Base-by-base conservation (phyloP, 2,888 invertebrate genomes). In the Melitaea athalia region DNA sequence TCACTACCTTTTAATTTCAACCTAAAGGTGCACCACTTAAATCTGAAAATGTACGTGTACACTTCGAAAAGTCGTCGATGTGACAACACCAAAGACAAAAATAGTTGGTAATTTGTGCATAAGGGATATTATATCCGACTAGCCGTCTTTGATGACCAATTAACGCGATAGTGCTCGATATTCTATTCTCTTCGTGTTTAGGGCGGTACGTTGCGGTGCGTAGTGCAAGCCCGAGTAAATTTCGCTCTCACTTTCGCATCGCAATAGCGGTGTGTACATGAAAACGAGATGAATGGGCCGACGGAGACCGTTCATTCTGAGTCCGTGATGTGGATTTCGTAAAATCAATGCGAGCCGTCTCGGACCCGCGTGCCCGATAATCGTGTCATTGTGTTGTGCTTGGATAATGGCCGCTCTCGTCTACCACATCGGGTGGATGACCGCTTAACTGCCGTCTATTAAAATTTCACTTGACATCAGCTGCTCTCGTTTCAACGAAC, bases 211-310 rank as follows among this genome's bases (percentile, higher is more conserved):
- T 84, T 81, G 81, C 77, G 80, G 82, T 89, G 88, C 86, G 86
- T 89, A 86, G 85, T 89, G 87, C 85, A 70, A 85, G 83, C 77
- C 85, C 81, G 88, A 87, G 89, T 85, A 86, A 89, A 91, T 88
- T 89, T 85, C 86, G 88, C 92, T 92, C 89, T 92, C 92, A 87
- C 92, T 91, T 92, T 92, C 92, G 88, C 84, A 88, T 87, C 85
- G 89, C 88, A 89, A 89, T 85, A 89, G 87, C 86, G 83, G 82
- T 85, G 84, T 86, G 87, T 89, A 90, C 89, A 91, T 89, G 89
- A 89, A 91, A 92, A 91, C 89, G 91, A 92, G 91, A 91, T 92
- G 92, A 92, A 92, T 92, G 91, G 88, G 84, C 79, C 86, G 87
- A 83, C 88, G 84, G 87, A 87, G 88, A 84, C 86, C 86, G 89